Evolutionary conservation across 2,113 vertebrate species (phyloP), one percentile per base, ranked within the genome.

Genomic region (Azemiops feae): DNA sequence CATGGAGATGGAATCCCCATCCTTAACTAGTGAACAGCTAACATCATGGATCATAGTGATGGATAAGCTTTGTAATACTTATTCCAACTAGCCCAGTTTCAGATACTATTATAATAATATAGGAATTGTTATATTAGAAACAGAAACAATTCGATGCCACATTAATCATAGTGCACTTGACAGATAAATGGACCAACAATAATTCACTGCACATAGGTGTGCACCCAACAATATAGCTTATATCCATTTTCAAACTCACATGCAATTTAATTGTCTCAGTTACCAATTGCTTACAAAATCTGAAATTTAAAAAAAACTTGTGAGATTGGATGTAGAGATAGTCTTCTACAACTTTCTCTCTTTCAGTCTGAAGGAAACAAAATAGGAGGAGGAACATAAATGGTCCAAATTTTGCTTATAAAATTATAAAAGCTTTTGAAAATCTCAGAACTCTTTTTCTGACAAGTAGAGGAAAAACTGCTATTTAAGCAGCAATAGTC

Each of bases 81-180:
- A 81, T 58, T 45, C 22, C 60, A 91, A 50, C 52, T 91, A 58
- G 30, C 87, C 86, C 60, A 88, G 45, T 50, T 39, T 90, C 50
- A 81, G 50, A 93, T 50, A 52, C 58, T 91, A 91, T 91, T 91
- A 55, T 88, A 93, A 74, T 89, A 93, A 57, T 12, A 57, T 64
- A 50, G 89, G 85, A 47, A 91, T 50, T 93, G 34, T 81, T 55
- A 58, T 52, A 85, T 88, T 43, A 50, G 58, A 93, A 93, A 55
- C 16, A 57, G 85, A 88, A 74, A 88, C 87, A 88, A 9, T 81
- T 27, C 52, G 85, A 27, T 88, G 50, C 34, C 53, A 45, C 86
- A 89, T 88, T 91, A 89, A 93, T 91, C 86, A 93, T 74, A 12
- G 30, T 23, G 50, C 50, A 81, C 52, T 45, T 85, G 88, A 81